Conservation (phyloP, 2,797 vertebrate species). For the Muscicapa comitata region DNA sequence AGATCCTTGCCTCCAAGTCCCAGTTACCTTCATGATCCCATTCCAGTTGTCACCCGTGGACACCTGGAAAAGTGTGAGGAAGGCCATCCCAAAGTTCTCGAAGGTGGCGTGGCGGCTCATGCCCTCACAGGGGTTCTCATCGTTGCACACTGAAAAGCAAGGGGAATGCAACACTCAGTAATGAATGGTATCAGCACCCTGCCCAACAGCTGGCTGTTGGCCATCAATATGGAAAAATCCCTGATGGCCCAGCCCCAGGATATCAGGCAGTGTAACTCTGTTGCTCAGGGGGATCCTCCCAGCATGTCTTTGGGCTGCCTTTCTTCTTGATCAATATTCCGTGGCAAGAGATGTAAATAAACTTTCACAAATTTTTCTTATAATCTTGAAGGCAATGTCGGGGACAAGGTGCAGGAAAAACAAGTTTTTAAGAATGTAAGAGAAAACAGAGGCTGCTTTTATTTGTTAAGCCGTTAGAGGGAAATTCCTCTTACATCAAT, state of each 20-base stretch:
- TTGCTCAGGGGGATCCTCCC: neutral
- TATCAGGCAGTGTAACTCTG: neutral
- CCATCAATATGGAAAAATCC: neutral
- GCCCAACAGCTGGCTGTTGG: neutral
- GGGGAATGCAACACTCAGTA: neutral
- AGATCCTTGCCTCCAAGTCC: neutral
- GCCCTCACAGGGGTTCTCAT: conserved; percentile 94
- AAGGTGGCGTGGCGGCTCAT: conserved; percentile 98
- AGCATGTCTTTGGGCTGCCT: neutral
- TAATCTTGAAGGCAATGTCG: neutral
- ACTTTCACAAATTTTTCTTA: neutral
- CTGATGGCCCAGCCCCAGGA: neutral
- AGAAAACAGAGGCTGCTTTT: neutral
- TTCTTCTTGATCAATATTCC: neutral
- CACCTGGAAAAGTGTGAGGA: conserved; percentile 96
- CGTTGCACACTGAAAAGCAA: conserved; percentile 86
- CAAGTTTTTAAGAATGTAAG: neutral
- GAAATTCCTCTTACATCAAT: neutral
- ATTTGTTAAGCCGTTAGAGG: neutral
- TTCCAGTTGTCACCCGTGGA: conserved; percentile 99
- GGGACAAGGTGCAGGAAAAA: neutral
- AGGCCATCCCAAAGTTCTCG: conserved; percentile 98
- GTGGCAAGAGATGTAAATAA: neutral
- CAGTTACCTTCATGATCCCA: conserved; percentile 96
- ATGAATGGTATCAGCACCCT: neutral